phyloP scores from a whole-genome alignment of 2,113 vertebrate genomes.

The Tragulus kanchil region DNA sequence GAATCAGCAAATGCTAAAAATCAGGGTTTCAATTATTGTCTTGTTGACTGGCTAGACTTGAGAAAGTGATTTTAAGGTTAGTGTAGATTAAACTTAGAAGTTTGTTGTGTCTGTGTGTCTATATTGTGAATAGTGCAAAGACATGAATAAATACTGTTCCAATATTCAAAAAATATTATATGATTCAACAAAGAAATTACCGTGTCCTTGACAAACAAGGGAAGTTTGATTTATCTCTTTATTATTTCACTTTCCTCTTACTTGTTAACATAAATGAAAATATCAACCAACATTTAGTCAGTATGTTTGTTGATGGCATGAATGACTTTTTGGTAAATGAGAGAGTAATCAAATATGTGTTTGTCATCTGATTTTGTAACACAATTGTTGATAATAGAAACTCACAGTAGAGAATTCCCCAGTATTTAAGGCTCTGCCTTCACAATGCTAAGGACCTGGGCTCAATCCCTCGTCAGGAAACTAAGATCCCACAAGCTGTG shows the following conservation, averaged over 20 bases:
- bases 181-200: neutral
- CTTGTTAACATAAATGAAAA: slow-evolving; percentile 34
- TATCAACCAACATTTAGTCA: neutral
- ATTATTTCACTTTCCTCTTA: slow-evolving; percentile 21
- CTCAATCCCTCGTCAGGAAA: neutral
- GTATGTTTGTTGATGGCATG: neutral
- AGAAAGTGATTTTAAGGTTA: neutral
- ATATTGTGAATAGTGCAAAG: neutral
- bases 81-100: neutral
- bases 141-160: neutral
- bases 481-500: neutral
- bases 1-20: neutral
- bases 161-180: neutral
- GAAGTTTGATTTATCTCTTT: neutral
- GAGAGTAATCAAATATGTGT: neutral
- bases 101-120: neutral
- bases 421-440: neutral
- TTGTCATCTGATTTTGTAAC: slow-evolving; percentile 1
- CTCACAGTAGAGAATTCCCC: neutral
- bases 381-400: neutral
- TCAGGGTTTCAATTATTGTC: neutral
- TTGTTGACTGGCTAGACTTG: slow-evolving; percentile 4
- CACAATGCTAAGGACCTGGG: neutral
- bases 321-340: slow-evolving; percentile 42
- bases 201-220: neutral